Percentiles rank a stretch among this genome's conserved stretches.
Evolutionary conservation across 2,888 invertebrate genomes (phyloP).

Genomic region (Iphiclides podalirius): DNA sequence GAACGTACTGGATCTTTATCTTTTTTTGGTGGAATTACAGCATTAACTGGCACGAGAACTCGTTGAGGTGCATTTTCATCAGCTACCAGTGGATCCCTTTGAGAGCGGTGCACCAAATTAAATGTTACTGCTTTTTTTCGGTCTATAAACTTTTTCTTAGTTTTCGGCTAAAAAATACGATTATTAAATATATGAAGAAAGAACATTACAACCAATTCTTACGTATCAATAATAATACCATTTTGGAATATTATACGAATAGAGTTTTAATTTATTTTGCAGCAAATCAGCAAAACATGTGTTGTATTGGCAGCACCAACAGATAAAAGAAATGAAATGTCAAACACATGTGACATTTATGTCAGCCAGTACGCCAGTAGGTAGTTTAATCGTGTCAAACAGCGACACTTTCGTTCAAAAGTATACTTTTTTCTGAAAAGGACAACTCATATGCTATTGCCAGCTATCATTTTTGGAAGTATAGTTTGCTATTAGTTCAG

Average conservation of each 20-base stretch:
- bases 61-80: constrained; percentile 94
- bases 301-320: constrained; percentile 49
- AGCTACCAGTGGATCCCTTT: constrained; percentile 93
- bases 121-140: constrained; percentile 95
- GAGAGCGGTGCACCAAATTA: constrained; percentile 95
- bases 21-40: constrained; percentile 59
- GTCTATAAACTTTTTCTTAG: constrained; percentile 92
- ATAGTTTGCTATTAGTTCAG: no score
- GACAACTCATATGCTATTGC: no score
- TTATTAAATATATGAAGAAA: background rate
- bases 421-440: no score
- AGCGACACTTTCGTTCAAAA: no score
- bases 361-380: no score
- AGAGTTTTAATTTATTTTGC: constrained; percentile 20
- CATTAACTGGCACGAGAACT: constrained; percentile 86
- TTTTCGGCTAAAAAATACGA: constrained; percentile 77
- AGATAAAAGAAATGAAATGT: constrained; percentile 33
- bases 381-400: no score
- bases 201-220: background rate
- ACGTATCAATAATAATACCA: constrained; percentile 39
- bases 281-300: constrained; percentile 48
- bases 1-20: constrained; percentile 65
- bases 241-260: constrained; percentile 34
- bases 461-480: no score
- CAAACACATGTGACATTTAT: constrained; percentile 4